phyloP scores from a whole-genome alignment of 2,113 vertebrate genomes.

The Chunga burmeisteri region DNA sequence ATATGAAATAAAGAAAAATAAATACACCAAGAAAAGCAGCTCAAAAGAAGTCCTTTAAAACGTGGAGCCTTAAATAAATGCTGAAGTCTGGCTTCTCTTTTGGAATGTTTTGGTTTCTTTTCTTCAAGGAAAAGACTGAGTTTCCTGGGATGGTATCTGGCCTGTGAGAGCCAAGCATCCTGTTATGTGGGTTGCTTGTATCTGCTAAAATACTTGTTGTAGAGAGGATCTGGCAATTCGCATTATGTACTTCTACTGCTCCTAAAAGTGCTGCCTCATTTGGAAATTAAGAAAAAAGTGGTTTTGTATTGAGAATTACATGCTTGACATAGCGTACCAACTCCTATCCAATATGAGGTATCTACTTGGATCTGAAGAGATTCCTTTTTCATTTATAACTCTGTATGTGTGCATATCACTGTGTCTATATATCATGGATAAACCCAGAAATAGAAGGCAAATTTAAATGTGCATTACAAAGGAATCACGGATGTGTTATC shows the following conservation, averaged over 20 bases:
- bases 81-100: background rate
- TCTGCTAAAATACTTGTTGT: background rate
- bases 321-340: background rate
- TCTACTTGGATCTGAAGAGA: background rate
- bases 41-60: background rate
- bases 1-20: background rate
- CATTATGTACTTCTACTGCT: background rate
- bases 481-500: background rate
- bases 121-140: background rate
- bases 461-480: background rate
- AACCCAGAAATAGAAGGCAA: background rate
- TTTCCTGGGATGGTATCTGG: background rate
- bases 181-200: background rate
- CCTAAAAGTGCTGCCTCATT: background rate
- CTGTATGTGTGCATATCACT: background rate
- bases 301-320: background rate
- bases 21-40: background rate
- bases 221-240: background rate
- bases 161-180: background rate
- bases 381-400: background rate
- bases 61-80: background rate
- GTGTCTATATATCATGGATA: background rate
- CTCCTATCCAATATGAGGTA: background rate
- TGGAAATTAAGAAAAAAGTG: background rate
- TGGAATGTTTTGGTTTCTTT: background rate